These are phyloP conservation scores for Melieria omissa DNA, from an alignment of 2,888 invertebrate species.

Conservation along the genomic window DNA sequence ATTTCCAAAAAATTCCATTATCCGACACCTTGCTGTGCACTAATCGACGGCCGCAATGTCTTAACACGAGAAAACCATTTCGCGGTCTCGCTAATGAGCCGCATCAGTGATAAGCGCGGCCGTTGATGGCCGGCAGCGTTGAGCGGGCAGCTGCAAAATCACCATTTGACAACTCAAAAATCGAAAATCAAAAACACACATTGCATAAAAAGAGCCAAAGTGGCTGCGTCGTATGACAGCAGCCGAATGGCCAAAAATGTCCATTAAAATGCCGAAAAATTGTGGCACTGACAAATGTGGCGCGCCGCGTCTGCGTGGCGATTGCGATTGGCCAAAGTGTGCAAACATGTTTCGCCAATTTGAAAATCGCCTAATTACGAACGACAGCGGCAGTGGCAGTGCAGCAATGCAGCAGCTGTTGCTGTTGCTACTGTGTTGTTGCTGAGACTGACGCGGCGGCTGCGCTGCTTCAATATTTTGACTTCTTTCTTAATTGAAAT, in stretches of 20 bases:
- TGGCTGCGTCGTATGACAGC: not conserved
- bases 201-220: not conserved
- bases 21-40: conserved; percentile 47
- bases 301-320: not conserved
- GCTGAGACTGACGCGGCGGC: not conserved
- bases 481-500: conserved; percentile 64
- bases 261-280: not conserved
- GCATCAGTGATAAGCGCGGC: not conserved
- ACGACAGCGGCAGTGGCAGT: conserved; percentile 4
- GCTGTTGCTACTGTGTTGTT: not conserved
- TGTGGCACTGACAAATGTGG: not conserved
- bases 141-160: not conserved
- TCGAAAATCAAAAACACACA: not conserved
- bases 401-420: not conserved
- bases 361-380: conserved; percentile 28
- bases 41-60: conserved; percentile 56
- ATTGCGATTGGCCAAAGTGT: not conserved
- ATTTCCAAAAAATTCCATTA: not conserved
- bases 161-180: not conserved
- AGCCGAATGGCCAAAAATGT: not conserved
- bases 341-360: conserved; percentile 7
- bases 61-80: conserved; percentile 59
- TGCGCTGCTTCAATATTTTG: conserved; percentile 38
- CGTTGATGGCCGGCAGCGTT: not conserved
- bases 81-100: conserved; percentile 48